These are phyloP conservation scores for Numida meleagris DNA, from an alignment of 2,113 vertebrate species.

Conservation along the genomic window DNA sequence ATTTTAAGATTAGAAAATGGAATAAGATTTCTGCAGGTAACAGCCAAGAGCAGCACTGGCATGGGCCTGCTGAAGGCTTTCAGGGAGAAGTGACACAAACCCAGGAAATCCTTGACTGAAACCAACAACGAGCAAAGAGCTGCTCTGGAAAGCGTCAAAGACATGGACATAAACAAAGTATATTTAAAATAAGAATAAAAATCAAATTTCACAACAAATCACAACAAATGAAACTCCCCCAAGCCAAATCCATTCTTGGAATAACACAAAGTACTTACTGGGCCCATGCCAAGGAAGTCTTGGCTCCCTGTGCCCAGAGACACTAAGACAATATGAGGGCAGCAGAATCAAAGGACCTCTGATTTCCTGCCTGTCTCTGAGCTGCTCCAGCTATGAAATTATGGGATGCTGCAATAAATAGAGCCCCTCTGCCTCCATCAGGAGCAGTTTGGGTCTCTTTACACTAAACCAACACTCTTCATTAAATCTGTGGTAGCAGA, in stretches of 20 bases:
- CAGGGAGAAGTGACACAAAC: neutral
- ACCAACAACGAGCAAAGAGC: conserved; percentile 5
- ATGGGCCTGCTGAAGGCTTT: neutral
- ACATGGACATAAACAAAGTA: neutral
- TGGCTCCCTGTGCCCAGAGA: neutral
- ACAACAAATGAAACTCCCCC: neutral
- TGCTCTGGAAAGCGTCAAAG: conserved; percentile 33
- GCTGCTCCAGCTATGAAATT: neutral
- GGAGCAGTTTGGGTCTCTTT: neutral
- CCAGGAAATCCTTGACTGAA: neutral
- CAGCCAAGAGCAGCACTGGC: neutral
- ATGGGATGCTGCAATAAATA: neutral
- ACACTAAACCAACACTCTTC: neutral
- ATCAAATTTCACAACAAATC: neutral
- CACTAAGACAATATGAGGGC: neutral
- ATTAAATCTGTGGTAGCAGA: neutral
- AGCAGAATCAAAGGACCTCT: neutral
- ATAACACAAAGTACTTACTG: neutral
- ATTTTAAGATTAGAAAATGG: neutral
- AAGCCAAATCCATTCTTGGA: conserved; percentile 6
- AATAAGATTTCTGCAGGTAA: neutral
- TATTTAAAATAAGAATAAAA: neutral
- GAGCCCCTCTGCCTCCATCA: neutral
- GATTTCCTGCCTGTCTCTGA: neutral
- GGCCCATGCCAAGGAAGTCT: neutral